A percentile compares a stretch with the other conserved stretches of the same genome.
phyloP scores from a whole-genome alignment of 2,797 vertebrate genomes.

The Echeneis naucrates region DNA sequence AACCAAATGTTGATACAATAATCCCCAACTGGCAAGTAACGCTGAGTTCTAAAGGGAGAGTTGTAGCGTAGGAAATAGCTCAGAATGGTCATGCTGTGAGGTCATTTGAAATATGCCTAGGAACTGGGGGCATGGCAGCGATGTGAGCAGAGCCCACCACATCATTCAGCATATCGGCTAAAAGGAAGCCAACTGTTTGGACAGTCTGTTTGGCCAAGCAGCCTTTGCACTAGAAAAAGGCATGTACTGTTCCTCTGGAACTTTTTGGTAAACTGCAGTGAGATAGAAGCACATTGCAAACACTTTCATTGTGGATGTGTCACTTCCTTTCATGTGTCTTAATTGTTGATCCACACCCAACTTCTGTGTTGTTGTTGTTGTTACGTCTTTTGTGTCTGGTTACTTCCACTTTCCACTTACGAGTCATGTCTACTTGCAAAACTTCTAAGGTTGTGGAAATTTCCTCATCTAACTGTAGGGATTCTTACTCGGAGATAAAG shows the following conservation, averaged over 20 bases:
- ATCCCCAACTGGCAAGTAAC: conserved; percentile 44
- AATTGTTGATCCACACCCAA: conserved; percentile 34
- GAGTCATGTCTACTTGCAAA: conserved; percentile 59
- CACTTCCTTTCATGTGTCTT: conserved; percentile 68
- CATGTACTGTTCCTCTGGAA: conserved; percentile 52
- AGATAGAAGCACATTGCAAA: conserved; percentile 33
- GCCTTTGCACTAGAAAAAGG: conserved; percentile 48
- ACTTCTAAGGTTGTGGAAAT: conserved; percentile 43
- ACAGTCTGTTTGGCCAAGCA: conserved; percentile 47
- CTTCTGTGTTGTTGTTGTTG: conserved; percentile 31
- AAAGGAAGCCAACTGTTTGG: conserved; percentile 68
- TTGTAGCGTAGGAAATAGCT: conserved; percentile 44
- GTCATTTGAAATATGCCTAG: conserved; percentile 56
- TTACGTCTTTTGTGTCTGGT: conserved; percentile 42
- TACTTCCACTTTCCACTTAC: conserved; percentile 38
- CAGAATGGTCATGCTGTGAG: conserved; percentile 50
- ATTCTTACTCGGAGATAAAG: background rate
- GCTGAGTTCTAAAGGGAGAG: conserved; percentile 38
- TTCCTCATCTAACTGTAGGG: conserved; percentile 26
- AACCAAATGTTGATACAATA: conserved; percentile 76
- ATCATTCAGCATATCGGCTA: conserved; percentile 52
- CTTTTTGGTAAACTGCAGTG: conserved; percentile 46
- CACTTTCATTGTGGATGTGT: conserved; percentile 62
- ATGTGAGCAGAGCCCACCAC: conserved; percentile 49
- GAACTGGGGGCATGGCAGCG: conserved; percentile 36